Base-by-base conservation (phyloP, 2,113 vertebrate species). In the Brevimyrus niger region DNA sequence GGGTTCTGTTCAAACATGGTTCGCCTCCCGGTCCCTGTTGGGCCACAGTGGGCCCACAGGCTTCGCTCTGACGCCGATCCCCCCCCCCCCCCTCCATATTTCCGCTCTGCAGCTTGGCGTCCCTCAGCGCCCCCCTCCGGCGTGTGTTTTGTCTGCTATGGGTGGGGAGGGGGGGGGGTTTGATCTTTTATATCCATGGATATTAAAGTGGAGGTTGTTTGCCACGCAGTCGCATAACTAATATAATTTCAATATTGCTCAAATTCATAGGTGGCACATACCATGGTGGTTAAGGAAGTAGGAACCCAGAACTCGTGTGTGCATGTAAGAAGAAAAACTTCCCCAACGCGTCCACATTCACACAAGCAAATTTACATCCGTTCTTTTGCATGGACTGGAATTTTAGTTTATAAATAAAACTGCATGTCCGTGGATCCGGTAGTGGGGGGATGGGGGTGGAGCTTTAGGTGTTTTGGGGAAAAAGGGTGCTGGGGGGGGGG, bases 381-480 rank as follows among this genome's bases (percentile, higher is more conserved):
- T 80, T 50, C 65, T 61, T 88, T 88, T 21, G 88, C 6, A 38
- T 93, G 92, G 91, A 92, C 91, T 94, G 93, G 93, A 95, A 95
- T 93, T 93, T 85, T 92, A 91, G 92, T 93, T 94, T 94, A 94
- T 94, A 95, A 95, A 95, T 94, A 95, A 93, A 94, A 92, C 88
- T 86, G 91, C 90, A 27, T 91, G 91, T 93, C 93, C 87, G 85
- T 87, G 88, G 90, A 93, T 91, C 91, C 90, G 90, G 91, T 89
- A 90, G 90, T 89, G 83, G 65, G 83, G 65, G 61, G n/a, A n/a
- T 21, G 19, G n/a, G n/a, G 27, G 87, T 86, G 88, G 90, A 88
- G 88, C 46, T 50, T 50, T 86, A 50, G 9, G 83, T 86, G 9
- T 50, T 50, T 23, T 13, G 21, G 10, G 83, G 44, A 4, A 19